Base-by-base conservation (phyloP, 1,140 invertebrate genomes). In the Cardiocondyla obscurior region DNA sequence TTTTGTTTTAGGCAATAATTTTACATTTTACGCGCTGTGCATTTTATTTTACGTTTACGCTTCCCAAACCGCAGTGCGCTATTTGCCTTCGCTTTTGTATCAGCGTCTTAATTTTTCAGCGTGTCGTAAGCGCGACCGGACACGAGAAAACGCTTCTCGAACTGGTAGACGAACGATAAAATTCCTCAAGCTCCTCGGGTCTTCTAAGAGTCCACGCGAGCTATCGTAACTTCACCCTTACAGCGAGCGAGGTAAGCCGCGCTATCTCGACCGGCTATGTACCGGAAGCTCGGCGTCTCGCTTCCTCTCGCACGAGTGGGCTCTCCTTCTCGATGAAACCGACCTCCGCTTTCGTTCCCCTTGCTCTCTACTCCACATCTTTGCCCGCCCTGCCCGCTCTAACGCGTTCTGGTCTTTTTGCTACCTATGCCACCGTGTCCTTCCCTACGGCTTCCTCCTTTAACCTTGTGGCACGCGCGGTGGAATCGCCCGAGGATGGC, bases 391-490 rank as follows among this genome's bases (percentile, higher is more conserved):
- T 0, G 25, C 14, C 36, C 0, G 25, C 14, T 39, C 42, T n/a
- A 14, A 39, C 22, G n/a, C 19, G 39, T 57, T 83, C 62, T 60
- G 49, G 42, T 58, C 60, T 83, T 49, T 79, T 76, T 77, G 44
- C 77, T 62, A 42, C 49, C 77, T 55, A 69, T 36, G 33, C 55
- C 12, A 67, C 25, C 51, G 36, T 51, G 30, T 83, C 60, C 72
- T 65, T 65, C 33, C 44, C 70, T 39, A 74, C 69, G 49, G 44
- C 60, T 62, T 44, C 60, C 72, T 83, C 57, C 42, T 83, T 74
- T 77, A 83, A 83, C 60, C 44, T 77, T 46, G 81, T 65, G 60
- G 60, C 81, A 83, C 72, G 70, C 70, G 81, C 46, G 28, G n/a
- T 57, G 55, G 72, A 53, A 64, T 51, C 39, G 81, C 60, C 51